Conservation (phyloP, 2,888 invertebrate genomes). For the Thecocarcelia acutangulata region DNA sequence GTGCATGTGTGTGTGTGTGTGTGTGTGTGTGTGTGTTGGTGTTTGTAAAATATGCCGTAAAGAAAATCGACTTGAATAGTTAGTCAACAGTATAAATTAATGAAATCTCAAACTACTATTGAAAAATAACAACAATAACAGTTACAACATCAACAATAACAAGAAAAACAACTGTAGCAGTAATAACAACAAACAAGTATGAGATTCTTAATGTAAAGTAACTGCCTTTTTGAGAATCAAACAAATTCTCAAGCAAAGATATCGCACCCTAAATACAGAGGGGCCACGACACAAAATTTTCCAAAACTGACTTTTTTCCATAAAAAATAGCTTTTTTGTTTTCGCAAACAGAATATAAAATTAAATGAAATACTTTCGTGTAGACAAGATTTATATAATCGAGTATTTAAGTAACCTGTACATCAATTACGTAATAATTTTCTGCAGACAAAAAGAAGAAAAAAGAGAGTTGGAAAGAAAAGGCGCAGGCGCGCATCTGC, state of each 20-base stretch:
- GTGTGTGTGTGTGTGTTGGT: constrained; percentile 17
- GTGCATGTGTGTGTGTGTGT: not conserved
- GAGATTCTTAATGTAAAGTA: constrained; percentile 49
- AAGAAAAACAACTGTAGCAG: constrained; percentile 18
- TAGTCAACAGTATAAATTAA: constrained; percentile 63
- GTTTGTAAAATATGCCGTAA: constrained; percentile 20
- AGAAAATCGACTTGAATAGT: constrained; percentile 61
- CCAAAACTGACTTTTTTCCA: too few species aligned
- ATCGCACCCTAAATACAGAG: too few species aligned
- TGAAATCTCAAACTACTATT: constrained; percentile 50
- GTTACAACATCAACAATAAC: constrained; percentile 32
- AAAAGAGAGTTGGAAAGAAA: too few species aligned
- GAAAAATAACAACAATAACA: constrained; percentile 38
- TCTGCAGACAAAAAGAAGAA: too few species aligned
- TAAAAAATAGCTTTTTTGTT: too few species aligned
- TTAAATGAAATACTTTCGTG: too few species aligned
- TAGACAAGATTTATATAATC: too few species aligned
- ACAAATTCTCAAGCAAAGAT: not conserved
- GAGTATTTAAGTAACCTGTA: too few species aligned
- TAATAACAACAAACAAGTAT: constrained; percentile 34
- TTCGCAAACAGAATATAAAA: too few species aligned
- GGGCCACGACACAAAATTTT: too few species aligned
- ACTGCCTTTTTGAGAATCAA: constrained; percentile 41
- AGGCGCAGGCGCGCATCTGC: too few species aligned
- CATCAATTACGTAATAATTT: too few species aligned